Evolutionary conservation across 2,888 invertebrate genomes (phyloP).

Genomic region (Dryadula phaetusa): DNA sequence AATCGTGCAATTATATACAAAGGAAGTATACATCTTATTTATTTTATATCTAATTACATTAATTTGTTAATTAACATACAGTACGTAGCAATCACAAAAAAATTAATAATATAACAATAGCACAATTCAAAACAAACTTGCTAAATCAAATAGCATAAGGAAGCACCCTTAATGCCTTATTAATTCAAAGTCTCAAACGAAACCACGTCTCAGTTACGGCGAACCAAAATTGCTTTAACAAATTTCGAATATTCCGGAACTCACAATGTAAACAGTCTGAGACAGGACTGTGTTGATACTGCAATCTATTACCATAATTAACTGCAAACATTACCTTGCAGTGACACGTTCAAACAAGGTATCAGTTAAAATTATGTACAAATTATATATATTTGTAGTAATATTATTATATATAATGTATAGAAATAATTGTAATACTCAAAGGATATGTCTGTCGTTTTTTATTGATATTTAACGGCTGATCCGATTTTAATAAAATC

Average conservation of each 20-base stretch:
- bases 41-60: too few relatives aligned
- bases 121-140: conserved; percentile 10
- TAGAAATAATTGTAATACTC: too few relatives aligned
- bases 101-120: conserved; percentile 4
- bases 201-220: conserved; percentile 45
- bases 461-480: neutral
- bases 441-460: neutral
- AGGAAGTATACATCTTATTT: too few relatives aligned
- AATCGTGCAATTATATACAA: too few relatives aligned
- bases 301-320: conserved; percentile 78
- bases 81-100: too few relatives aligned
- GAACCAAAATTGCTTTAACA: conserved; percentile 44
- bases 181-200: conserved; percentile 38
- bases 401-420: neutral
- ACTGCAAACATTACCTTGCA: conserved; percentile 70
- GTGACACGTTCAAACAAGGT: conserved; percentile 71
- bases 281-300: conserved; percentile 55
- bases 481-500: neutral
- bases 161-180: conserved; percentile 35
- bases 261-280: conserved; percentile 54
- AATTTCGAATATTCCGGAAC: conserved; percentile 50
- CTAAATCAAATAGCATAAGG: conserved; percentile 20
- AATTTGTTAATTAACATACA: too few relatives aligned
- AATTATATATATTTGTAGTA: conserved; percentile 59
- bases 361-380: conserved; percentile 67